Evolutionary conservation across 2,888 invertebrate genomes (phyloP), one percentile per base, ranked within the genome.

Genomic region (Caenorhabditis japonica): DNA sequence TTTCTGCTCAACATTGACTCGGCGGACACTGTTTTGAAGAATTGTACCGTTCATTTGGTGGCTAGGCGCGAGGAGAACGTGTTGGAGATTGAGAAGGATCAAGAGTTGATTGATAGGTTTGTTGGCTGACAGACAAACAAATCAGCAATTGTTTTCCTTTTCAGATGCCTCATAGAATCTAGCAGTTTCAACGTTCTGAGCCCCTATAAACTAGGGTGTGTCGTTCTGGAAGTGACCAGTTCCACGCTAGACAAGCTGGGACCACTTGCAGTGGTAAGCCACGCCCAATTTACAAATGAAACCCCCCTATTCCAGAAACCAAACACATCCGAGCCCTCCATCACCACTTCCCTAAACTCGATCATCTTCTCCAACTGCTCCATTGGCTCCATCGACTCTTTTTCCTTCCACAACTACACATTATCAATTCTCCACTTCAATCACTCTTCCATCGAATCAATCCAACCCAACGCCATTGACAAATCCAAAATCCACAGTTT

Each of bases 291-390:
- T 21, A n/a, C n/a, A 41, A 41, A 41, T 17, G 4, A 41, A 17
- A 12, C 15, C 4, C 5, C 5, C 19, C 23, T 46, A 23, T 23
- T 46, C 25, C 25, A 17, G n/a, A n/a, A n/a, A n/a, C n/a, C n/a
- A n/a, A n/a, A n/a, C n/a, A n/a, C n/a, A n/a, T n/a, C n/a, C 17
- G 68, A 68, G 21, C 52, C 68, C 5, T 21, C 30, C 2, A 38
- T 68, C 10, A 25, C 46, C 4, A 10, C 68, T 3, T 4, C 21
- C 3, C 36, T 68, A 0, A 66, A 66, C 34, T 56, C 60, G 2
- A 49, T 70, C 23, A n/a, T 19, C 13, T 64, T 72, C 49, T 72
- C 64, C 17, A 73, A 73, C 33, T 60, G 58, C 43, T 39, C 73
- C 15, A 73, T 73, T 30, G 66, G 58, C 27, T 44, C 41, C 8